Evolutionary conservation across 2,888 invertebrate species (phyloP), one percentile per base, ranked within the genome.

Genomic region (Drosophila dives): DNA sequence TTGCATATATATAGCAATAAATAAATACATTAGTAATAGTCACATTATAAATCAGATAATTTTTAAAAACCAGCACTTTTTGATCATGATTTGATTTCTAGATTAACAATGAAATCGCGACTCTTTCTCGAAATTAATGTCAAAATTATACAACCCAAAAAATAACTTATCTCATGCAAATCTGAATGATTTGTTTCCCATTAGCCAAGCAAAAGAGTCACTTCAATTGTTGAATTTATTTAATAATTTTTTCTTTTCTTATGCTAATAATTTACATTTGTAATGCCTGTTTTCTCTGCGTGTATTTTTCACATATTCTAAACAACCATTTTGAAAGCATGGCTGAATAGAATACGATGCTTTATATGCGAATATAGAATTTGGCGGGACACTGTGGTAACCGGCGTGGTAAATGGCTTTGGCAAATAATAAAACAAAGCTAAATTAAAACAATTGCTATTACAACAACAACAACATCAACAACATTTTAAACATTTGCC

Each of bases 401-500:
- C 42, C 65, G 58, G 50, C 42, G 38, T 56, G 58, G 65, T 56
- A 64, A 81, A 83, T 80, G 77, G 81, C 72, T 72, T 89, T 81
- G 77, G 69, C 87, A 89, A 87, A 89, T 89, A 89, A 84, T 89
- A 80, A 75, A 84, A 89, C 85, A 86, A 85, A 74, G 87, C 72
- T 53, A 51, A 23, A 64, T 72, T 66, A 81, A 89, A 85, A 89
- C 89, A 87, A 85, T 85, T 85, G 87, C 62, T 50, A 82, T 82
- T 83, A 77, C 60, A 67, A 67, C 73, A 84, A 81, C 45, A 45
- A 23, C 23, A 38, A 0, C 50, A n/a, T 33, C 2, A 34, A 3
- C 23, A 11, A 33, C 36, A 11, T 38, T 84, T 87, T 77, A 75
- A 87, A 84, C 77, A 82, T 87, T 81, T 72, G 80, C 89, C 80